A percentile compares a stretch with the other conserved stretches of the same genome.
Conservation (phyloP, 2,113 vertebrate species). For the Carlito syrichta region DNA sequence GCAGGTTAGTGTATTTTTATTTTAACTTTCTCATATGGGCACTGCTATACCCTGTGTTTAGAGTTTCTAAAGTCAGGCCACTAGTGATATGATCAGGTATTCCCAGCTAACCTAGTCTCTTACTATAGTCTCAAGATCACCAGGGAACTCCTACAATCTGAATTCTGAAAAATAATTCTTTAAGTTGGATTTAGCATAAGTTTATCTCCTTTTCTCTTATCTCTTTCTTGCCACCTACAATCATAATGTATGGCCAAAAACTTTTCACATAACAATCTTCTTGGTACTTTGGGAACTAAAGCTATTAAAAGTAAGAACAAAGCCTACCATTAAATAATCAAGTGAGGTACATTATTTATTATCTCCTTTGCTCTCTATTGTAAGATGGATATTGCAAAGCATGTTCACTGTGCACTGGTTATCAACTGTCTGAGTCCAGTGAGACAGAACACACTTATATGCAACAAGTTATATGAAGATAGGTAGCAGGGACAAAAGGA, state of each 20-base stretch:
- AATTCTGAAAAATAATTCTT: neutral
- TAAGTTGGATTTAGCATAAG: neutral
- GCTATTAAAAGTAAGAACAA: neutral
- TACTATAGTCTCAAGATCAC: neutral
- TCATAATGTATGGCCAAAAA: neutral
- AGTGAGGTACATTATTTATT: neutral
- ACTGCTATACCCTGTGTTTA: neutral
- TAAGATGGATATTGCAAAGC: neutral
- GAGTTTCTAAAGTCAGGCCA: neutral
- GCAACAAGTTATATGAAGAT: neutral
- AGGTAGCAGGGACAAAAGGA: neutral
- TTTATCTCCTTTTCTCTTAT: neutral
- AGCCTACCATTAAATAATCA: neutral
- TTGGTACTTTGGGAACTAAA: neutral
- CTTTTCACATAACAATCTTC: neutral
- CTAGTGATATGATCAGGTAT: neutral
- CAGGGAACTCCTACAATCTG: neutral
- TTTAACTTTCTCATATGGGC: neutral
- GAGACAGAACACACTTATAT: neutral
- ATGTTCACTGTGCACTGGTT: neutral
- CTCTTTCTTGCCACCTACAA: neutral
- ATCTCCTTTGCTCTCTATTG: neutral
- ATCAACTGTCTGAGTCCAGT: neutral
- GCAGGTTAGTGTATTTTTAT: neutral
- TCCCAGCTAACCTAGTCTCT: neutral